These are phyloP conservation scores for Scaptomyza parva DNA, from an alignment of 2,888 invertebrate species.

Conservation along the genomic window DNA sequence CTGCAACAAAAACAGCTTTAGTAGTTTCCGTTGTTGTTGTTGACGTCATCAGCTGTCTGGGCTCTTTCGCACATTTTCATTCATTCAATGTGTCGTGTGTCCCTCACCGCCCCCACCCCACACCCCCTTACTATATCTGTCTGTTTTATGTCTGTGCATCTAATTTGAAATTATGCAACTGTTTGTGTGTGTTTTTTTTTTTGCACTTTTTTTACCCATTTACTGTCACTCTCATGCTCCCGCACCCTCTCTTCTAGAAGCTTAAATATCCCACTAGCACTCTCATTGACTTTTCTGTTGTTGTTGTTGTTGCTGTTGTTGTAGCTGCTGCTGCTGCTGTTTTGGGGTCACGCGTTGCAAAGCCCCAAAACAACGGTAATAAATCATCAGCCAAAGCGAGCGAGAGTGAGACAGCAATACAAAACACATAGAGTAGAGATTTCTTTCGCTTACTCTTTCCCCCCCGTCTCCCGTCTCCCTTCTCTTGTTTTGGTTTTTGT, in stretches of 20 bases:
- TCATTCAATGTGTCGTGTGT: conserved; percentile 21
- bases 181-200: conserved; percentile 44
- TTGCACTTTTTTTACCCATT: conserved; percentile 14
- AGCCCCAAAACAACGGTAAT: conserved; percentile 75
- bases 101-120: conserved; percentile 15
- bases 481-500: conserved; percentile 38
- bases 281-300: conserved; percentile 68
- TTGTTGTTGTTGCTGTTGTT: conserved; percentile 34
- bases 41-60: conserved; percentile 5
- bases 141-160: conserved; percentile 76
- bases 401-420: conserved; percentile 13
- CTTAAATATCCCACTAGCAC: conserved; percentile 61
- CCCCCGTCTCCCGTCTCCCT: not conserved
- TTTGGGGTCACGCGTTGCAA: conserved; percentile 78
- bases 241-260: too few relatives aligned
- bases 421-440: conserved; percentile 11
- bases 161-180: conserved; percentile 80
- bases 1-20: conserved; percentile 28
- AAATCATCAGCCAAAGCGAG: conserved; percentile 74
- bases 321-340: conserved; percentile 42
- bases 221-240: not conserved
- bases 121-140: too few relatives aligned
- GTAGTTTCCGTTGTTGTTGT: conserved; percentile 42
- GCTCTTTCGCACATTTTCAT: conserved; percentile 35
- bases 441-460: not conserved